These are phyloP conservation scores for Ennomos fuscantarius DNA, from an alignment of 2,888 invertebrate species.

Conservation along the genomic window DNA sequence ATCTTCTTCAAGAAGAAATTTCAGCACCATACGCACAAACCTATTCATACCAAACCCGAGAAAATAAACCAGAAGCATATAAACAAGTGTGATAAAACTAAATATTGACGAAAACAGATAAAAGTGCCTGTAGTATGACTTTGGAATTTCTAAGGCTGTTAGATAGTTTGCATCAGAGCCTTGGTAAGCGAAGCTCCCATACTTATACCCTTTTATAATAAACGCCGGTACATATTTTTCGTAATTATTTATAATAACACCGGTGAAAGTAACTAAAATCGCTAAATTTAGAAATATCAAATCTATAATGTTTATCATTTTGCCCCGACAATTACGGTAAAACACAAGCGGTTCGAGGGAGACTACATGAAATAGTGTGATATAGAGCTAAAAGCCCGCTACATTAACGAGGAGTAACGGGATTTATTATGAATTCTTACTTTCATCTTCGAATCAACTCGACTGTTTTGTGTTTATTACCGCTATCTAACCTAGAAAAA, in stretches of 20 bases:
- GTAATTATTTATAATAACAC: slow-evolving; percentile 86
- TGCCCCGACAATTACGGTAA: not conserved
- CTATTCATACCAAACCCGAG: slow-evolving; percentile 75
- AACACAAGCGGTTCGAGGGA: slow-evolving; percentile 11
- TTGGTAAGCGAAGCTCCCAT: slow-evolving; percentile 89
- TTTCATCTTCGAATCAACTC: slow-evolving; percentile 28
- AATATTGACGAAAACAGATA: slow-evolving; percentile 89
- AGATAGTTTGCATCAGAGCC: slow-evolving; percentile 75
- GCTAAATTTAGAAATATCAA: slow-evolving; percentile 74
- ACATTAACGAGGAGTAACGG: slow-evolving; percentile 43
- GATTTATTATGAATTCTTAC: slow-evolving; percentile 36
- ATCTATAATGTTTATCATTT: slow-evolving; percentile 70
- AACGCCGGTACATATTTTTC: slow-evolving; percentile 88
- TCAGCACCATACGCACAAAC: slow-evolving; percentile 75
- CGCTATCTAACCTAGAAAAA: slow-evolving; percentile 16
- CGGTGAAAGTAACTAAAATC: slow-evolving; percentile 79
- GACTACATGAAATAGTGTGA: slow-evolving; percentile 12
- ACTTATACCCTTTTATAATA: slow-evolving; percentile 87
- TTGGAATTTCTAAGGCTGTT: slow-evolving; percentile 88
- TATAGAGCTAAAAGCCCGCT: too few species aligned
- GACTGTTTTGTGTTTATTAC: not conserved
- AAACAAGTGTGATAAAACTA: slow-evolving; percentile 76
- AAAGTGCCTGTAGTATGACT: slow-evolving; percentile 92
- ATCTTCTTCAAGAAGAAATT: slow-evolving; percentile 71
- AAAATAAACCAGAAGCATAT: slow-evolving; percentile 80